Evolutionary conservation across 2,888 invertebrate species (phyloP), one percentile per base, ranked within the genome.

Genomic region (Epiblema foenella): DNA sequence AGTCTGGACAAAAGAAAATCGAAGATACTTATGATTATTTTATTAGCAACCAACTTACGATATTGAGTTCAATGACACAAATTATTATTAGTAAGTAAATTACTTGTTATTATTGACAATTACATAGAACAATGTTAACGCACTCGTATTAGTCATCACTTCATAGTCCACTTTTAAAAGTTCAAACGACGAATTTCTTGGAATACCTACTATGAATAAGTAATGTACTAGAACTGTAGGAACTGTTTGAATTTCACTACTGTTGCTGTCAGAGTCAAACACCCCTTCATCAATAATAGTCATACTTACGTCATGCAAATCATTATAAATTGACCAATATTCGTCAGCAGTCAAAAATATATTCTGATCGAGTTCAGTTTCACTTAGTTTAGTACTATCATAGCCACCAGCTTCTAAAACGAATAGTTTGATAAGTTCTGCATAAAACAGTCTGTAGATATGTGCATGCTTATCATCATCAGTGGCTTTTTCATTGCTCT

Each of bases 241-340:
- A 12, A 8, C n/a, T 12, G n/a, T 17, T 24, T 49, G 2, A 49
- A 29, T n/a, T 49, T 9, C 24, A 29, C n/a, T 29, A 54, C 24
- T 29, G 24, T 15, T 1, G 8, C 29, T 0, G 18, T 12, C n/a
- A 29, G n/a, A 42, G 10, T 60, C 29, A 11, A 46, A 46, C 24
- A 29, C 12, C 18, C 11, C 15, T 56, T 29, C 8, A 49, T n/a
- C 15, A 33, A n/a, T 24, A 1, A 37, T 46, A 18, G 7, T 17
- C 37, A 74, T 29, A 39, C 79, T 85, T 89, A 95, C 95, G 85
- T 94, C 93, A 73, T 94, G 94, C 12, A 96, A 84, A 72, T 93
- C 90, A 57, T 87, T 86, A 0, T 94, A 93, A 2, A 95, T 90
- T 54, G 89, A 89, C 49, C 94, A 93, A 73, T 94, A 94, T 67